These are phyloP conservation scores for Bovichtus variegatus DNA, from an alignment of 2,797 vertebrate species.

Conservation along the genomic window DNA sequence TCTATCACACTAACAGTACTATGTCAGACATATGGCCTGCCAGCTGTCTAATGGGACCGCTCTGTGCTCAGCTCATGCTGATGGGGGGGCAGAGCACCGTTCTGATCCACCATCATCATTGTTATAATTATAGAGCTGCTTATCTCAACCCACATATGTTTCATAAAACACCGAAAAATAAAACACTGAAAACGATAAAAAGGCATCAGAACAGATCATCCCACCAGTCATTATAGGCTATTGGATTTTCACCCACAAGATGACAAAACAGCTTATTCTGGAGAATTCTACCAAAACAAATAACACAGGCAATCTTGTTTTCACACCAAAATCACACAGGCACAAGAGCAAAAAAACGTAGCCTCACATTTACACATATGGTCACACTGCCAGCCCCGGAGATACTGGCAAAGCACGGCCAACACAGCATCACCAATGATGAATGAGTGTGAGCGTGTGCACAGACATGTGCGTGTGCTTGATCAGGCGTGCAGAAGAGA, in stretches of 20 bases:
- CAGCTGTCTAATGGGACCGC: slow-evolving; percentile 71
- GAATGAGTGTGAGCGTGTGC: slow-evolving; percentile 60
- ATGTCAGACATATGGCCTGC: slow-evolving; percentile 71
- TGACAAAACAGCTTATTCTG: slow-evolving; percentile 60
- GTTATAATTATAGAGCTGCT: slow-evolving; percentile 71
- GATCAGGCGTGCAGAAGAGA: slow-evolving; percentile 65
- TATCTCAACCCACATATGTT: slow-evolving; percentile 69
- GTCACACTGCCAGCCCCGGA: slow-evolving; percentile 50
- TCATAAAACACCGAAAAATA: slow-evolving; percentile 69
- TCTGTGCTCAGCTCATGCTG: slow-evolving; percentile 54
- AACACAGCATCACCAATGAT: slow-evolving; percentile 63
- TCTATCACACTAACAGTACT: slow-evolving; percentile 53
- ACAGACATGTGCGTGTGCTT: slow-evolving; percentile 52
- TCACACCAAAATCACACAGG: slow-evolving; percentile 64
- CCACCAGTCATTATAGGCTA: slow-evolving; percentile 59
- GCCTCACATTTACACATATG: slow-evolving; percentile 58
- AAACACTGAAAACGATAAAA: slow-evolving; percentile 65
- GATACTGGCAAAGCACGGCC: slow-evolving; percentile 59
- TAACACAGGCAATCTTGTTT: slow-evolving; percentile 61
- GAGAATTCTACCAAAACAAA: slow-evolving; percentile 62
- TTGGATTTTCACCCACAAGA: slow-evolving; percentile 64
- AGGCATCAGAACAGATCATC: slow-evolving; percentile 69
- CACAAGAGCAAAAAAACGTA: slow-evolving; percentile 54
- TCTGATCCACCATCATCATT: slow-evolving; percentile 64
- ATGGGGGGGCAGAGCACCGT: slow-evolving; percentile 38